Evolutionary conservation across 2,888 invertebrate species (phyloP).

Genomic region (Campoplex capitator): DNA sequence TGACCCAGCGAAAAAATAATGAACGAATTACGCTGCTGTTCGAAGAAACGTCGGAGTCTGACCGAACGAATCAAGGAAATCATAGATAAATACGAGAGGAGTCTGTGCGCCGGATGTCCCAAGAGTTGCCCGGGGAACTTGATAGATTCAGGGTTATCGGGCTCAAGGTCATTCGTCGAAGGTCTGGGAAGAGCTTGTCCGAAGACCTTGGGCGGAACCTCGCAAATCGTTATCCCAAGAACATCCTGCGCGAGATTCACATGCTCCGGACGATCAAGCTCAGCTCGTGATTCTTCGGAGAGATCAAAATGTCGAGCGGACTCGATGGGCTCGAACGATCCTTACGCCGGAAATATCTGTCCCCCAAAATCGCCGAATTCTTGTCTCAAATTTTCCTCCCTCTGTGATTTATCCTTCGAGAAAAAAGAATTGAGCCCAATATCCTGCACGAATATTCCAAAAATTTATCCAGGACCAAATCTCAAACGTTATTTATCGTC

Average conservation of each 20-base stretch:
- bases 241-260: slow-evolving; percentile 22
- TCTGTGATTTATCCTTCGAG: slow-evolving; percentile 25
- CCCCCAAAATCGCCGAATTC: slow-evolving; percentile 30
- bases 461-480: slow-evolving; percentile 71
- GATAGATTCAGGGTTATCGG: background rate
- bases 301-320: background rate
- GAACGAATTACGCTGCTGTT: slow-evolving; percentile 65
- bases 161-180: slow-evolving; percentile 18
- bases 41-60: slow-evolving; percentile 69
- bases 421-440: slow-evolving; percentile 21
- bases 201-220: slow-evolving; percentile 19
- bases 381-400: slow-evolving; percentile 37
- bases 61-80: slow-evolving; percentile 79
- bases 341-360: background rate
- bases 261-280: slow-evolving; percentile 53
- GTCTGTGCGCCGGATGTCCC: slow-evolving; percentile 29
- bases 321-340: background rate
- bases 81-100: slow-evolving; percentile 77
- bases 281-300: slow-evolving; percentile 26
- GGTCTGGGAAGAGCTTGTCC: slow-evolving; percentile 25
- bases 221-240: background rate
- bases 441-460: slow-evolving; percentile 42
- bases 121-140: slow-evolving; percentile 43
- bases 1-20: slow-evolving; percentile 49
- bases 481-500: slow-evolving; percentile 71